Evolutionary conservation across 2,888 invertebrate genomes (phyloP), one percentile per base, ranked within the genome.

Genomic region (Argyresthia goedartella): DNA sequence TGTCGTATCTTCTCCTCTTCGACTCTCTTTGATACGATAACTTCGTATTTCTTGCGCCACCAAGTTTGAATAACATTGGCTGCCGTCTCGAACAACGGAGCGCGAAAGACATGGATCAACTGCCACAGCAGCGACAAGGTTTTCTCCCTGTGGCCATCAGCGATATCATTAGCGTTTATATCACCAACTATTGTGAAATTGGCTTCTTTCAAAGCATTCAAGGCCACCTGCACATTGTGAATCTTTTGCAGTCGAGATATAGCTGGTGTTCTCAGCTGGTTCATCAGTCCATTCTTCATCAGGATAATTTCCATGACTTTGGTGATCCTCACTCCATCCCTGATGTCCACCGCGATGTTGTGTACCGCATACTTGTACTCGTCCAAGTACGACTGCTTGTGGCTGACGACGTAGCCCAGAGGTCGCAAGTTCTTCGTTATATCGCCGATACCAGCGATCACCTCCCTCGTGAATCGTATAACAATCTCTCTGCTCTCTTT

Each of bases 81-180:
- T 0, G 92, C 92, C 60, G 90, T 91, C 56, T 90, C 89, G 62
- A 92, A 92, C 55, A 92, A 80, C 0, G 93, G 94, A 7, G 92
- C 92, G 60, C 94, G 90, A 73, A 93, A 93, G 59, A 93, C 93
- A 67, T 95, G 93, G 55, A 97, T 94, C 11, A 97, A 89, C 69
- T 95, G 94, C 96, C 97, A 97, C 4, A 97, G 78, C 14, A 97
- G 86, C 0, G 94, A 94, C 9, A 97, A 75, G 0, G 95, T 97
- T 71, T 95, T 96, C 69, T 97, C 96, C 54, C 93, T 88, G 69
- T 97, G 94, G 0, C 97, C 97, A 67, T 95, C 94, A 0, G 93
- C 95, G 56, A 97, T 92, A 68, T 95, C 94, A 48, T 91, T 89
- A 0, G 94, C 88, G 1, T 88, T 85, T 35, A 96, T 93, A 16